Base-by-base conservation (phyloP, 2,797 vertebrate species). In the Heteromormyrus szaboi region DNA sequence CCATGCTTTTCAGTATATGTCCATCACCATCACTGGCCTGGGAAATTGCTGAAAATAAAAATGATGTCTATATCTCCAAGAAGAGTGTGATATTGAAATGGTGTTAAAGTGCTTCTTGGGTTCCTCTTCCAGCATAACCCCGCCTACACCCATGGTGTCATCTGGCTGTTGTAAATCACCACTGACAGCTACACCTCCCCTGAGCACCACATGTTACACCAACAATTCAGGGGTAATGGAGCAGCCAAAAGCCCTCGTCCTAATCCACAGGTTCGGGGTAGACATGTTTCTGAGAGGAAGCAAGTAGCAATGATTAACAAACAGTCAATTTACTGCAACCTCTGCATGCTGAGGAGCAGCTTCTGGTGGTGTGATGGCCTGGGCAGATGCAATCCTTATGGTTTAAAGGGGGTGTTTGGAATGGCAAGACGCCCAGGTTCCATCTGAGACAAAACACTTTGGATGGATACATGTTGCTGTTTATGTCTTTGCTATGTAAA, bases 151-250 rank as follows among this genome's bases (percentile, higher is more conserved):
- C 90, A 90, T 89, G 37, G 91, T 95, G 95, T 97, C 97, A 97
- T 96, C 96, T 95, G 97, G 96, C 93, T 89, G 91, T 90, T 96
- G 95, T 98, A 97, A 98, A 98, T 98, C 96, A 97, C 91, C 89
- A 89, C 93, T 96, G 97, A 97, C 97, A 97, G 96, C 95, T 96
- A 98, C 97, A 97, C 95, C 96, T 97, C 97, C 95, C 95, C 91
- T 93, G 97, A 95, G 97, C 96, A 95, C 96, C 93, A 96, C 96
- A 97, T 92, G 96, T 97, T 97, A 97, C 96, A 95, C 94, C 94
- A 94, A 96, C 96, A 96, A 97, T 97, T 97, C 97, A 96, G 93
- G 94, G 94, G 96, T 97, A 97, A 98, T 97, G 97, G 96, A 97
- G 96, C 96, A 94, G 95, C 94, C 12, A 68, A 85, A 46, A 17